These are phyloP conservation scores for Eristalis tenax DNA, from an alignment of 2,888 invertebrate species.

Conservation along the genomic window DNA sequence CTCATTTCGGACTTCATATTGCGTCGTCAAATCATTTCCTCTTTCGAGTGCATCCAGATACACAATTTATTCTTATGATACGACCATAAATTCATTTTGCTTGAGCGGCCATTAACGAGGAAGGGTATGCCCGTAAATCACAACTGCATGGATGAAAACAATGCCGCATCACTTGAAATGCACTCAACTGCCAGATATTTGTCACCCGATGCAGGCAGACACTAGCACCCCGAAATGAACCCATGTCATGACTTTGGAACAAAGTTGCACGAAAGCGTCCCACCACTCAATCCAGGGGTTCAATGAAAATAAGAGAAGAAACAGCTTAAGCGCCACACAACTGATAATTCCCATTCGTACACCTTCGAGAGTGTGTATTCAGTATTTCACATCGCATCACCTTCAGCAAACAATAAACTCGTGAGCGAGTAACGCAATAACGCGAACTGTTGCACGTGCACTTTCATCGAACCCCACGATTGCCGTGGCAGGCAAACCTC, in stretches of 20 bases:
- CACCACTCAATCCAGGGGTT: background rate
- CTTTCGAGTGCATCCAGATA: too few relatives aligned
- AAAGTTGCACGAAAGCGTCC: background rate
- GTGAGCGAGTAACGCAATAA: background rate
- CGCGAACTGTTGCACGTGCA: constrained; percentile 15
- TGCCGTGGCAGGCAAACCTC: background rate
- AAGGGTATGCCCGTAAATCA: too few relatives aligned
- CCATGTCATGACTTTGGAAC: background rate
- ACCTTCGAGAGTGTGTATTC: background rate
- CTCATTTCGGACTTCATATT: too few relatives aligned
- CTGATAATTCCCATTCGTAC: background rate
- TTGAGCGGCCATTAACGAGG: too few relatives aligned
- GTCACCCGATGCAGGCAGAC: background rate
- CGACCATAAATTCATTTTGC: too few relatives aligned
- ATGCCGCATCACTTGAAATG: too few relatives aligned
- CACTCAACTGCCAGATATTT: background rate
- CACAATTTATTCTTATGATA: too few relatives aligned
- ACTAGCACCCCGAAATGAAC: background rate
- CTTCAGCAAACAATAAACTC: background rate
- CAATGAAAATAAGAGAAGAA: background rate
- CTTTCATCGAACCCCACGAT: constrained; percentile 8
- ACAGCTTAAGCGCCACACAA: background rate
- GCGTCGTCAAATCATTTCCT: too few relatives aligned
- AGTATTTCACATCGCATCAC: background rate
- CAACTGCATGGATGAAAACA: too few relatives aligned